Conservation (phyloP, 2,113 vertebrate genomes). For the Sisor rabdophorus region DNA sequence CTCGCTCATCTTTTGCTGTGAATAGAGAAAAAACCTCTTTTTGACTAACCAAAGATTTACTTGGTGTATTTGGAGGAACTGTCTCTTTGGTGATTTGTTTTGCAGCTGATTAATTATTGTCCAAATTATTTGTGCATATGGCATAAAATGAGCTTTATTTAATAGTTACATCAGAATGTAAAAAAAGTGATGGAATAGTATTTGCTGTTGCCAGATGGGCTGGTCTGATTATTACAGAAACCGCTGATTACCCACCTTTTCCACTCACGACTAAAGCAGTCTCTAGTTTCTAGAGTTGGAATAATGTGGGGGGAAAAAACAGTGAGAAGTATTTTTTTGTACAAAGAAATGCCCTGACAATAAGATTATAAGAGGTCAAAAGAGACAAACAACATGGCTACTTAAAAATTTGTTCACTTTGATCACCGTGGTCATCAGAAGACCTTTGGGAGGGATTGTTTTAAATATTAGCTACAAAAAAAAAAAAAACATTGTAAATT, state of each 20-base stretch:
- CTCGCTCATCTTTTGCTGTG: constrained; percentile 11
- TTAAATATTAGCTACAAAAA: not conserved
- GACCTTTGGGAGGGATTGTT: not conserved
- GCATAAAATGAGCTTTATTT: not conserved
- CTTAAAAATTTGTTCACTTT: not conserved
- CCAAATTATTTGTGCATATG: too few species aligned
- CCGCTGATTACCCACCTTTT: not conserved
- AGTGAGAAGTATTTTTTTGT: not conserved
- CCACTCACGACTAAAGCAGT: not conserved
- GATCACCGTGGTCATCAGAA: not conserved
- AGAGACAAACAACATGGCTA: not conserved
- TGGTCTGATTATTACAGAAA: not conserved
- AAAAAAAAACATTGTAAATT: too few species aligned
- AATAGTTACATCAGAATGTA: not conserved
- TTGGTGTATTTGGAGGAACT: not conserved
- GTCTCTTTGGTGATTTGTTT: not conserved
- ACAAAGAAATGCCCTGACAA: not conserved
- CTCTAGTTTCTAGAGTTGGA: not conserved
- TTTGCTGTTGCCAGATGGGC: not conserved
- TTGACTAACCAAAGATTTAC: not conserved
- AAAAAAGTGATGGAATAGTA: not conserved
- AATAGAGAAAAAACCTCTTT: not conserved
- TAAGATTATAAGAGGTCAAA: not conserved
- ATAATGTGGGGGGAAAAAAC: not conserved
- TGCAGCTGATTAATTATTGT: not conserved